Percentiles rank a stretch among this genome's conserved stretches.
Evolutionary conservation across 2,888 invertebrate species (phyloP).

Genomic region (Melinaea menophilus): DNA sequence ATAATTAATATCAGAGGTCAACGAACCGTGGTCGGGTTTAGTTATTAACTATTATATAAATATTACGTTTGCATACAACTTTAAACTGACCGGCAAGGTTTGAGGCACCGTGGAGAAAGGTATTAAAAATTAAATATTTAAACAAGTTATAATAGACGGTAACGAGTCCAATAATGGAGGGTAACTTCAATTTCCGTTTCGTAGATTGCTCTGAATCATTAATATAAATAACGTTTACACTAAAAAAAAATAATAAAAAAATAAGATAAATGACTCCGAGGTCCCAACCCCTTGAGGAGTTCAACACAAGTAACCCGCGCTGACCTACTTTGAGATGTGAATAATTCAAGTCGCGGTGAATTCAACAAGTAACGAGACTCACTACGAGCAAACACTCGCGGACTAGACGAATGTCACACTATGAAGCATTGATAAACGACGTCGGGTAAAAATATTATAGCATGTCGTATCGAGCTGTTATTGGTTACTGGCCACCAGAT

Average conservation of each 20-base stretch:
- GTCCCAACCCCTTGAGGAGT: not conserved
- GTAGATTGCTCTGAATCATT: not conserved
- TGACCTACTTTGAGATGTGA: conserved; percentile 1
- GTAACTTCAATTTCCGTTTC: not conserved
- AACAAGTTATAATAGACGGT: not conserved
- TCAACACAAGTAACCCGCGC: conserved; percentile 3
- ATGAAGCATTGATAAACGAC: too few relatives aligned
- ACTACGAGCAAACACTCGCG: not conserved
- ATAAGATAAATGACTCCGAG: conserved; percentile 3
- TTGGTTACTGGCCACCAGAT: too few relatives aligned
- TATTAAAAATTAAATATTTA: too few relatives aligned
- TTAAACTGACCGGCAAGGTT: too few relatives aligned
- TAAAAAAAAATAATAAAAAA: conserved; percentile 1
- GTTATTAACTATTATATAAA: too few relatives aligned
- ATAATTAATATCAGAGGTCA: too few relatives aligned
- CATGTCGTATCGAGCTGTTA: too few relatives aligned
- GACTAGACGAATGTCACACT: too few relatives aligned
- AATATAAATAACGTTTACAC: not conserved
- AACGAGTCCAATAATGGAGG: not conserved
- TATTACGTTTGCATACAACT: too few relatives aligned
- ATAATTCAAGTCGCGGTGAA: conserved; percentile 1
- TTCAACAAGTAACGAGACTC: conserved; percentile 1
- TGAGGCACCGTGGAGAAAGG: too few relatives aligned
- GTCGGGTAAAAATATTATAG: too few relatives aligned
- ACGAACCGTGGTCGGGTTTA: too few relatives aligned